Base-by-base conservation (phyloP, 2,113 vertebrate species). In the Crotalus viridis region DNA sequence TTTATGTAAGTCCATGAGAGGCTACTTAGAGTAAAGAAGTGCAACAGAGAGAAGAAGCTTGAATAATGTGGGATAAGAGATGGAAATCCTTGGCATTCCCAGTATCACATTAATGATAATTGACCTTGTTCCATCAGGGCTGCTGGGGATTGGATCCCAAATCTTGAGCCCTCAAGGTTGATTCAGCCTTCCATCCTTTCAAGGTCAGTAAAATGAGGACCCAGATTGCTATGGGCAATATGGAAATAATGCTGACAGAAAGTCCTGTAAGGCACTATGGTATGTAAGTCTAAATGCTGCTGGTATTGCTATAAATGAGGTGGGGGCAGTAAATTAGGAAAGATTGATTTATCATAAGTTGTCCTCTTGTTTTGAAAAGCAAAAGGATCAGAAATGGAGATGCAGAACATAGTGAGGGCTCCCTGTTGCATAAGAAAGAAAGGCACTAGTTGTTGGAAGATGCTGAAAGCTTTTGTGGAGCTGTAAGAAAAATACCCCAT, bases 401-500 rank as follows among this genome's bases (percentile, higher is more conserved):
- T 3, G 92, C 87, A 24, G 15, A 56, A 94, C 85, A 88, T 93
- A 88, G 51, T 56, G 48, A 24, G 26, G 3, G 1, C 90, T 46
- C 4, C 10, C 89, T 92, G 88, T 81, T 93, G 94, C 92, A 0
- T 89, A 59, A 90, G 85, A 87, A 89, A 3, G 57, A 22, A 92
- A 93, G 92, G 90, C 56, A 92, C 22, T 89, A 94, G 91, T 93
- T 92, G 54, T 89, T 96, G 96, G 91, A 95, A 95, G 81, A 88
- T 81, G 90, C 94, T 96, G 94, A 94, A 96, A 94, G 94, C 91
- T 91, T 96, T 95, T 91, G 4, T 59, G 95, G 94, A 88, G 91
- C 90, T 93, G 57, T 89, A 91, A 96, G 94, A 95, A 96, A 95
- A 39, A 96, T 93, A 95, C 89, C 21, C 61, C 91, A 92, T 96